Base-by-base conservation (phyloP, 1,140 invertebrate genomes). In the Drosophila teissieri region DNA sequence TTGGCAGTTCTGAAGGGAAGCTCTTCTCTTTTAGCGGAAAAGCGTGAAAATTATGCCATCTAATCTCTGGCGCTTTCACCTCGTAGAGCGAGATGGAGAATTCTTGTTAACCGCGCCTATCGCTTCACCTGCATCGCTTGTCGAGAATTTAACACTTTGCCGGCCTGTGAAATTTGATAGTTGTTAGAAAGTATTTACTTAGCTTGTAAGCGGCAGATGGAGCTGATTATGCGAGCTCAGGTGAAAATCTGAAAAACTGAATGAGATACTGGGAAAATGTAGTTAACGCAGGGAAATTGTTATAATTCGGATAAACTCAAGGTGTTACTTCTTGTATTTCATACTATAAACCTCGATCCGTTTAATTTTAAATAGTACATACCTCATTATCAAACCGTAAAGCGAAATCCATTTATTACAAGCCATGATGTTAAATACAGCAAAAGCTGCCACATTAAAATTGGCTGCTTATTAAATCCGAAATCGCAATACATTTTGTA, bases 11-110 rank as follows among this genome's bases (percentile, higher is more conserved):
- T 4, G 8, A 14, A 24, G 57, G 57, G 57, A 39, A 46, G 22
- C 40, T 65, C 27, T 55, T 44, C 55, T 45, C 49, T 49, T 78
- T 88, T 77, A 73, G 65, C 67, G 79, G 83, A 88, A 88, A 88
- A 88, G 83, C 83, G 83, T 88, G 83, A 88, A 88, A 88, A 88
- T 88, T 89, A 83, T 88, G 83, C 65, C 83, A 77, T 80, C 69
- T 88, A 76, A 86, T 82, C 75, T 54, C 15, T 56, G 58, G 60
- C 74, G 84, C 83, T 88, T 88, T 88, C 83, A 80, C 83, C 84
- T 8, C 2, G 37, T 36, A 17, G 34, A 37, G 34, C 55, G 48
- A 58, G 54, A 40, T 54, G 56, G 51, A 34, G 51, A 82, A 80
- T 79, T 89, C 72, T 82, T 70, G 78, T 80, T 73, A 73, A 83